Conservation (phyloP, 2,888 invertebrate species). For the Xestia xanthographa region DNA sequence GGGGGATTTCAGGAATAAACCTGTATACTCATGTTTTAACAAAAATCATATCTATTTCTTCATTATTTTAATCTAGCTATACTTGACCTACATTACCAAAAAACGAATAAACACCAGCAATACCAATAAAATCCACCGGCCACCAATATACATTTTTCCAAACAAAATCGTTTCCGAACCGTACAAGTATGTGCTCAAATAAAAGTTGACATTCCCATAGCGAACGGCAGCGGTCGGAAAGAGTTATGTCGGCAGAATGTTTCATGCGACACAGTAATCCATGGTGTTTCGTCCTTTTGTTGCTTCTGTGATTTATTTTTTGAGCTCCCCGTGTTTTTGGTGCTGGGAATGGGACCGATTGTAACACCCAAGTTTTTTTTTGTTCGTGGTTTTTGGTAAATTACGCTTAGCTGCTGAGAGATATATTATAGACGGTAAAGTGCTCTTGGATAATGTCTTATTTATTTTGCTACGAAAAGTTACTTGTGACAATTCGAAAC, state of each 20-base stretch:
- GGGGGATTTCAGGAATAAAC: too few relatives aligned
- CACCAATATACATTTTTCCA: conserved; percentile 45
- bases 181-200: conserved; percentile 65
- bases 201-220: conserved; percentile 71
- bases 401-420: not conserved
- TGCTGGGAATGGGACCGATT: conserved; percentile 10
- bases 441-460: not conserved
- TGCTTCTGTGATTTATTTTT: conserved; percentile 60
- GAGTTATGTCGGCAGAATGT: conserved; percentile 71
- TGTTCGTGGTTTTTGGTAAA: conserved; percentile 6
- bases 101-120: conserved; percentile 37
- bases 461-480: not conserved
- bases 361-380: conserved; percentile 1
- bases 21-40: not conserved
- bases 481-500: not conserved
- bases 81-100: conserved; percentile 29
- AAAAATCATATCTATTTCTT: too few relatives aligned
- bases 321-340: conserved; percentile 21
- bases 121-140: conserved; percentile 48
- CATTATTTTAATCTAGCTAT: too few relatives aligned
- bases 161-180: conserved; percentile 50
- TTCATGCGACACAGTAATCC: conserved; percentile 65
- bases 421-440: not conserved
- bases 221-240: conserved; percentile 60
- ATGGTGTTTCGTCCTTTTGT: conserved; percentile 67